Conservation (phyloP, 2,113 vertebrate genomes). For the Neopipo cinnamomea region DNA sequence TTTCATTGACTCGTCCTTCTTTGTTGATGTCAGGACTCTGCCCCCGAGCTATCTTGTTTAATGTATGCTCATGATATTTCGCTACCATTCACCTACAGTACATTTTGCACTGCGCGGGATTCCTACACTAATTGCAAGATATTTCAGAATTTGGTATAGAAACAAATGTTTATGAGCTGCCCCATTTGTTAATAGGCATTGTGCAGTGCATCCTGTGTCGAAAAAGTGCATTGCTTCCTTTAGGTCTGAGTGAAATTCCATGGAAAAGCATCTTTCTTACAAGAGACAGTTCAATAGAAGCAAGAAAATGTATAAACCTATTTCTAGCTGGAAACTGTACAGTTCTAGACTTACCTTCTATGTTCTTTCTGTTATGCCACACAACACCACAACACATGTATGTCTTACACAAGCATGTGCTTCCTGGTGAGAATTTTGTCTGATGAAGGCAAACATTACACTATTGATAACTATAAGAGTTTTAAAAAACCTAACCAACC, state of each 20-base stretch:
- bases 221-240: not conserved
- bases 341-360: not conserved
- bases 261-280: not conserved
- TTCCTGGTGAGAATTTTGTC: not conserved
- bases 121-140: not conserved
- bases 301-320: not conserved
- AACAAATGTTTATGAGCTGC: not conserved
- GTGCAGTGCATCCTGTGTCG: not conserved
- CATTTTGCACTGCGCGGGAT: not conserved
- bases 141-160: not conserved
- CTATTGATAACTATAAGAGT: not conserved
- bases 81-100: not conserved
- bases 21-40: not conserved
- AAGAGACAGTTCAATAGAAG: not conserved
- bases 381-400: too few relatives aligned
- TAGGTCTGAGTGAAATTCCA: not conserved
- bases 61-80: rapidly evolving
- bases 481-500: not conserved
- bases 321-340: not conserved
- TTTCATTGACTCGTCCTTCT: not conserved
- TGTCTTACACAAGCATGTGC: rapidly evolving
- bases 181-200: not conserved
- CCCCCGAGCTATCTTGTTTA: not conserved
- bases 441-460: not conserved
- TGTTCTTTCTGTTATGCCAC: not conserved